Conservation (phyloP, 2,113 vertebrate species). For the Emydocephalus ijimae region DNA sequence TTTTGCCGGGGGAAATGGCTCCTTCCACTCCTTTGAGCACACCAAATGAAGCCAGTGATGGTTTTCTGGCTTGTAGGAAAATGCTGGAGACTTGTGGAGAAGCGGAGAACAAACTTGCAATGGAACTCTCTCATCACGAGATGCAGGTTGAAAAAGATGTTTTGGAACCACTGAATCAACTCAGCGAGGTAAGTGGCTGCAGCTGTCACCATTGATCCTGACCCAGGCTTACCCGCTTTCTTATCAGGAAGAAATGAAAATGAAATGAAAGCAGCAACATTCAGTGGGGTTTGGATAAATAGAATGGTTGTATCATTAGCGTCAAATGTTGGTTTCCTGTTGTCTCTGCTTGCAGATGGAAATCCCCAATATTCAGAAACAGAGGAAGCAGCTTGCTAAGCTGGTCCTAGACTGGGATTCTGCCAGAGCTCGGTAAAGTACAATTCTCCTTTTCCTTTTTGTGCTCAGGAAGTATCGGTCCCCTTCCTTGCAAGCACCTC, state of each 20-base stretch:
- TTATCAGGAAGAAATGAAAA: not conserved
- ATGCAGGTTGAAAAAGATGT: slow-evolving; percentile 91
- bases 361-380: slow-evolving; percentile 96
- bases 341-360: slow-evolving; percentile 75
- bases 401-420: slow-evolving; percentile 97
- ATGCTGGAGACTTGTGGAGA: slow-evolving; percentile 95
- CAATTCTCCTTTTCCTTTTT: not conserved
- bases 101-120: slow-evolving; percentile 88
- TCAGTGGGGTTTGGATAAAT: not conserved
- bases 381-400: slow-evolving; percentile 93
- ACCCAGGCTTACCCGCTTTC: not conserved
- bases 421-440: slow-evolving; percentile 85
- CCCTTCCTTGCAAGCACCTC: not conserved
- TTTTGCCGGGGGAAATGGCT: not conserved
- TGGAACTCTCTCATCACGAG: slow-evolving; percentile 90
- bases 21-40: not conserved
- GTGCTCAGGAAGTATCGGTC: not conserved
- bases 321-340: not conserved
- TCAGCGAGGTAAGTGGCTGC: slow-evolving; percentile 82
- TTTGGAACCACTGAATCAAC: slow-evolving; percentile 84
- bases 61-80: slow-evolving; percentile 75
- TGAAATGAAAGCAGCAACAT: not conserved
- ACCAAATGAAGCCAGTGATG: fast-evolving
- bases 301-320: not conserved
- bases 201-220: not conserved